phyloP scores from a whole-genome alignment of 2,113 vertebrate species.

The Hipposideros armiger region DNA sequence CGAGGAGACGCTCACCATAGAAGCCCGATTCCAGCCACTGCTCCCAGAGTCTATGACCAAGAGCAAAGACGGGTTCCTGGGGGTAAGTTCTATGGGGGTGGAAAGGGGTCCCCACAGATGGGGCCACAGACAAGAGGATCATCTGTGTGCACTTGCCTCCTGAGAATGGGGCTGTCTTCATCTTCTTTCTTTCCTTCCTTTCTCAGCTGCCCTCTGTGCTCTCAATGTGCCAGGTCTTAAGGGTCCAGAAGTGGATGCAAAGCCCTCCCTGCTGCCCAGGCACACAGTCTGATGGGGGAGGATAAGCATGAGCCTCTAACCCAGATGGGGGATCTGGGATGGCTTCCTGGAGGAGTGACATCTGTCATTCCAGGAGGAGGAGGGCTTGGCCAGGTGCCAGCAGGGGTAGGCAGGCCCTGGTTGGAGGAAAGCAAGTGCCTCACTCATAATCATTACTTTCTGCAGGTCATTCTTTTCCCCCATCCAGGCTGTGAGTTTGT shows the following conservation, averaged over 20 bases:
- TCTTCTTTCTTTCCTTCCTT: neutral
- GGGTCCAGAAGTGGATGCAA: neutral
- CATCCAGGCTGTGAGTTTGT: neutral
- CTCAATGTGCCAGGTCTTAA: neutral
- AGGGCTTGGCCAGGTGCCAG: neutral
- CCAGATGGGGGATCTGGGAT: neutral
- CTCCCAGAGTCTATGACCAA: conserved; percentile 97
- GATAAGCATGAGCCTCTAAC: neutral
- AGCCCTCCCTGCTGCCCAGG: neutral
- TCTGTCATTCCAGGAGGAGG: neutral
- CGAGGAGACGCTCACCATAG: conserved; percentile 93
- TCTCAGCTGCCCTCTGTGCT: neutral
- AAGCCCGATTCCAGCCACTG: conserved; percentile 95
- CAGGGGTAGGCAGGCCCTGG: neutral
- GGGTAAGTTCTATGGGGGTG: conserved; percentile 87
- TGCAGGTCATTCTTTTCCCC: neutral
- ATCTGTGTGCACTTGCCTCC: accelerated
- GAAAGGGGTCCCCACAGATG: neutral
- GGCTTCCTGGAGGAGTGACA: neutral
- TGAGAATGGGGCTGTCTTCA: neutral
- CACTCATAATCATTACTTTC: accelerated
- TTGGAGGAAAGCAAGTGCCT: neutral
- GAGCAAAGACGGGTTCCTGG: conserved; percentile 98
- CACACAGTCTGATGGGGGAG: neutral
- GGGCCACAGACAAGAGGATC: neutral